These are phyloP conservation scores for Hypotaenidia philippensis DNA, from an alignment of 2,797 vertebrate genomes.

Conservation along the genomic window DNA sequence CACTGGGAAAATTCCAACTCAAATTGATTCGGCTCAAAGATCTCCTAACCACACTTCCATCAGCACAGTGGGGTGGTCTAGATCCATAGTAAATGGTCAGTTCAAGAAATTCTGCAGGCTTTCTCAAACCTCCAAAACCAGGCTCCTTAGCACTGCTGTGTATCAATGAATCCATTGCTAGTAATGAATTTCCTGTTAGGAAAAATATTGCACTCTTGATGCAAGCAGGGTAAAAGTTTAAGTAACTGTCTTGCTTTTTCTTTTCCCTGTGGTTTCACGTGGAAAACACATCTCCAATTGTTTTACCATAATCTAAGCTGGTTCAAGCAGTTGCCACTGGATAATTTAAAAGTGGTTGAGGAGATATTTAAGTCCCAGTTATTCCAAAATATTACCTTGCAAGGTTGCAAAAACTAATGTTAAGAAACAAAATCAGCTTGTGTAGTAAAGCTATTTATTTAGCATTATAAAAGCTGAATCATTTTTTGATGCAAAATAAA, in stretches of 20 bases:
- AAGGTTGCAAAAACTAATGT: neutral
- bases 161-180: constrained; percentile 17
- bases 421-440: neutral
- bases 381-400: neutral
- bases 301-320: neutral
- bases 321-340: neutral
- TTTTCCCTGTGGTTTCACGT: neutral
- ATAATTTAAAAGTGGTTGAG: neutral
- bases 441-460: neutral
- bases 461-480: neutral
- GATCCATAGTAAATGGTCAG: neutral
- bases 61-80: neutral
- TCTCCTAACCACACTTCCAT: constrained; percentile 38
- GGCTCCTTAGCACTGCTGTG: neutral
- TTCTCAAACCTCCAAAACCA: neutral
- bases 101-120: constrained; percentile 13
- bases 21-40: constrained; percentile 33
- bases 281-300: constrained; percentile 7
- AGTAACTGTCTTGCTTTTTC: neutral
- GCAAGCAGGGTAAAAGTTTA: neutral
- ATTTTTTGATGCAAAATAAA: constrained; percentile 30
- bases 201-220: neutral
- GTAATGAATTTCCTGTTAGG: neutral
- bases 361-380: neutral
- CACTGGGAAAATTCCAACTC: constrained; percentile 61